Percentiles rank a stretch among this genome's conserved stretches.
Evolutionary conservation across 2,797 vertebrate species (phyloP).

Genomic region (Ctenochaetus hawaiiensis): DNA sequence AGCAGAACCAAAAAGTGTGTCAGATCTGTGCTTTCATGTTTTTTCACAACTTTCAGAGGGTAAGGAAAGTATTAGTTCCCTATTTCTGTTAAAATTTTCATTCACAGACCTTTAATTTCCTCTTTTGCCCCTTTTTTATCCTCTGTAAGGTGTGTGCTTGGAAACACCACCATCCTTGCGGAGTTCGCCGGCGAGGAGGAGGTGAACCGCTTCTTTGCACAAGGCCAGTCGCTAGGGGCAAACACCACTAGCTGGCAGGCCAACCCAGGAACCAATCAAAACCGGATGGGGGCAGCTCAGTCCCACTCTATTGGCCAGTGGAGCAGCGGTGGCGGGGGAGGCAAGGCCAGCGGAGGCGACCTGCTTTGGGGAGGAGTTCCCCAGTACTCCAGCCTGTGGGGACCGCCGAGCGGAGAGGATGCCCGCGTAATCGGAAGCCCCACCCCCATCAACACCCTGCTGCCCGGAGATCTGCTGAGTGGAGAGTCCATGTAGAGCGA

Average conservation of each 20-base stretch:
- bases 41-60: neutral
- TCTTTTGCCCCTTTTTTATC: neutral
- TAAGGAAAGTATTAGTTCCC: neutral
- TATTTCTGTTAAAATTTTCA: neutral
- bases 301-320: slow-evolving; percentile 92
- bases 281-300: slow-evolving; percentile 90
- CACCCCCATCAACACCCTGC: slow-evolving; percentile 94
- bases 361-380: slow-evolving; percentile 96
- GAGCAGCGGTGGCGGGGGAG: slow-evolving; percentile 90
- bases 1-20: neutral
- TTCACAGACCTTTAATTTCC: neutral
- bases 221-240: slow-evolving; percentile 94
- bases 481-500: slow-evolving; percentile 93
- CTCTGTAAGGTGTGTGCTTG: slow-evolving; percentile 93
- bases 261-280: slow-evolving; percentile 91
- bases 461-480: slow-evolving; percentile 97
- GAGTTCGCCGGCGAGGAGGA: slow-evolving; percentile 99
- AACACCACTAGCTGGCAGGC: slow-evolving; percentile 95
- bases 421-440: slow-evolving; percentile 92
- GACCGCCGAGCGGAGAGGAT: slow-evolving; percentile 90
- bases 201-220: slow-evolving; percentile 99
- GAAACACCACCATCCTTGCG: slow-evolving; percentile 99
- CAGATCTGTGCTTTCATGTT: neutral
- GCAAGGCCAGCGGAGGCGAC: slow-evolving; percentile 92
- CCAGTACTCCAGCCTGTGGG: slow-evolving; percentile 98